Conservation (phyloP, 2,797 vertebrate genomes). For the Limosa lapponica region DNA sequence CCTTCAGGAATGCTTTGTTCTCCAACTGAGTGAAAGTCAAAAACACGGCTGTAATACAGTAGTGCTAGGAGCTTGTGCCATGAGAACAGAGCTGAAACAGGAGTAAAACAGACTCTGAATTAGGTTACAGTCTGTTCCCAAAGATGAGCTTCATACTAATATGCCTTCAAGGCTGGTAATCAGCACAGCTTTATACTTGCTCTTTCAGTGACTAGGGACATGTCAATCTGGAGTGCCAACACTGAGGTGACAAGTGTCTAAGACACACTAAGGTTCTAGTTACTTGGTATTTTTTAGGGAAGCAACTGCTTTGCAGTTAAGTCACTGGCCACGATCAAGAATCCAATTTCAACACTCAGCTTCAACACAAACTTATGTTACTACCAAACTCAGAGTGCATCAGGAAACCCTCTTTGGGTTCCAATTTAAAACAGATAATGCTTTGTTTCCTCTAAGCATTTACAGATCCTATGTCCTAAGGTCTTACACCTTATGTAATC, state of each 20-base stretch:
- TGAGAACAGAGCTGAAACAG: not conserved
- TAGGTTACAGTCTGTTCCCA: not conserved
- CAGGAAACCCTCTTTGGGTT: not conserved
- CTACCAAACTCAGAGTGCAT: not conserved
- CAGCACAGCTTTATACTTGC: not conserved
- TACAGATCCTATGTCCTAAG: not conserved
- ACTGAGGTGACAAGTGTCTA: not conserved
- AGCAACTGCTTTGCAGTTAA: not conserved
- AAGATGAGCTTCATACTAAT: not conserved
- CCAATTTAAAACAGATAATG: not conserved
- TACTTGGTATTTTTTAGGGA: not conserved
- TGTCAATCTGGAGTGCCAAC: not conserved
- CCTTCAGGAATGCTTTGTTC: not conserved
- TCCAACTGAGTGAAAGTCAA: not conserved
- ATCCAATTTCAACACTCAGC: not conserved
- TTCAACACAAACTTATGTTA: not conserved
- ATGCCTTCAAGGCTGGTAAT: not conserved
- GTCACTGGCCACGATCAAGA: not conserved
- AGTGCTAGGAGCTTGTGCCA: not conserved
- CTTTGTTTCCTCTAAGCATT: slow-evolving; percentile 3
- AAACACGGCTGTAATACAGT: not conserved
- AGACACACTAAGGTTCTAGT: not conserved
- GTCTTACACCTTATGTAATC: not conserved
- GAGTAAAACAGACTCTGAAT: not conserved
- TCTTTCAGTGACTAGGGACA: not conserved